Evolutionary conservation across 1,140 invertebrate species (phyloP).

Genomic region (Ceratina calcarata): DNA sequence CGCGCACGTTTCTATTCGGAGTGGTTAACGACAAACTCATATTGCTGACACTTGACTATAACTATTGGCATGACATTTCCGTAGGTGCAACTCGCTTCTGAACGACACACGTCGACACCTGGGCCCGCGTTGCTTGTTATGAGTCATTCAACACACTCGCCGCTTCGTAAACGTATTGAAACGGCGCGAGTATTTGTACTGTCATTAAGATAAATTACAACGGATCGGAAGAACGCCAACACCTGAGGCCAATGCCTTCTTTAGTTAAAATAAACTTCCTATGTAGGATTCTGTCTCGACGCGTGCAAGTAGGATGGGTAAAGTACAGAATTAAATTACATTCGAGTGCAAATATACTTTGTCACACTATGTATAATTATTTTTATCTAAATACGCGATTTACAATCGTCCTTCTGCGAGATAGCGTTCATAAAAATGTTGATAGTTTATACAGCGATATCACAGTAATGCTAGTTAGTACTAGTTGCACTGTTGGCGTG

Average conservation of each 20-base stretch:
- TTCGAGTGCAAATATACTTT: too few relatives aligned
- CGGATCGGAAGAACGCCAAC: background rate
- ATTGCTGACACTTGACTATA: background rate
- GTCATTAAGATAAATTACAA: conserved; percentile 26
- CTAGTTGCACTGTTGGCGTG: background rate
- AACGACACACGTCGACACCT: background rate
- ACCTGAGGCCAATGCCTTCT: conserved; percentile 18
- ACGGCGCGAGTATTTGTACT: background rate
- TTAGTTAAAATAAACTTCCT: conserved; percentile 8
- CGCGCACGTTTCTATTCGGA: background rate
- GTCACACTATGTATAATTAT: background rate
- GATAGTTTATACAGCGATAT: background rate
- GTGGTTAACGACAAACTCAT: background rate
- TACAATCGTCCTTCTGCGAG: conserved; percentile 17
- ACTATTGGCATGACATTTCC: background rate
- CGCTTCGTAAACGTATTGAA: background rate
- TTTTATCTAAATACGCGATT: background rate
- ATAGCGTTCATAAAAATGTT: background rate
- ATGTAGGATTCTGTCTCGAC: background rate
- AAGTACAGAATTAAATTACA: background rate
- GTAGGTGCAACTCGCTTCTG: background rate
- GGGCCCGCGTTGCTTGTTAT: background rate
- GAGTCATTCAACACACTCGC: background rate
- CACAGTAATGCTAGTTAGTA: conserved; percentile 14
- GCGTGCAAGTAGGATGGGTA: background rate